Base-by-base conservation (phyloP, 1,140 invertebrate genomes). In the Penaeus vannamei region DNA sequence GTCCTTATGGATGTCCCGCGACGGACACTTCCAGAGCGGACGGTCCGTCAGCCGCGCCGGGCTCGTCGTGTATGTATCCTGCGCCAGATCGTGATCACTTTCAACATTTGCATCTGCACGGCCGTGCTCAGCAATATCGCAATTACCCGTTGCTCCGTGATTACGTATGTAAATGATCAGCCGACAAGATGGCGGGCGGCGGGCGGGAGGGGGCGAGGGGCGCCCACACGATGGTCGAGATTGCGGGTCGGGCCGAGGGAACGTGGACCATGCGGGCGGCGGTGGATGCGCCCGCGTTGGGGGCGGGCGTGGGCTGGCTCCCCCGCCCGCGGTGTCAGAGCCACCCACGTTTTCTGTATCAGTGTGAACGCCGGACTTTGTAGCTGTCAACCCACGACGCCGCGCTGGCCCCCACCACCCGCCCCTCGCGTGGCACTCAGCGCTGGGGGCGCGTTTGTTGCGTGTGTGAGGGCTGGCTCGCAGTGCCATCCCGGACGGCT, bases 351-450 rank as follows among this genome's bases (percentile, higher is more conserved):
- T 60, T 77, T 77, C 66, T 85, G 53, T 60, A 85, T 77, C 84
- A 85, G 17, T 85, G 53, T 85, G 84, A 85, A 85, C 84, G 69
- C 20, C 5, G 46, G 69, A 42, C 84, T 46, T 36, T 85, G 84
- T 36, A 77, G 69, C 32, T 61, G 42, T 60, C 69, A 60, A 59
- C 66, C 23, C 46, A 14, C 46, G 60, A 77, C 69, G 23, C 22
- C 82, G 53, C 82, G 36, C 82, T 62, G n/a, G 22, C 82, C 26
- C 62, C 69, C 79, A 26, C 22, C 20, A 26, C 59, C 66, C 83
- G 53, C 20, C 72, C 42, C 83, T 10, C 53, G 8, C 53, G 53
- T 53, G 53, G 53, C 53, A 53, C 53, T 53, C 53, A 1, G 53
- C 53, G 53, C 5, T 53, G 53, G 12, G 12, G 10, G 53, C 53